Evolutionary conservation across 2,797 vertebrate species (phyloP), one percentile per base, ranked within the genome.

Genomic region (Sebastes hopkinsi): DNA sequence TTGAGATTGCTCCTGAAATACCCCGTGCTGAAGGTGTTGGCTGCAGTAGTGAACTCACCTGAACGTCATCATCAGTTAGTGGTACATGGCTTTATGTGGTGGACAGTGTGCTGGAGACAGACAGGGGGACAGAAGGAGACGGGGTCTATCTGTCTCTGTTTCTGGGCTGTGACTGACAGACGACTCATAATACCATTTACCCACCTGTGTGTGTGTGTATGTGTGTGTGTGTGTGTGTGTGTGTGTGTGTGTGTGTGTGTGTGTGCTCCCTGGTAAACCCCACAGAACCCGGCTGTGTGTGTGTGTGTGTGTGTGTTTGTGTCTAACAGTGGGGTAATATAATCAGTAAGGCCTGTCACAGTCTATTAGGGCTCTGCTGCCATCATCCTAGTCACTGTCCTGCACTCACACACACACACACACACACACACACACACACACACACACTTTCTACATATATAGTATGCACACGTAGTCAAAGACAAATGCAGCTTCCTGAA

Each of bases 341-440:
- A 77, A 83, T 88, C 86, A 78, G 73, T 18, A 67, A 38, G 60
- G 42, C 73, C 72, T 83, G 87, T 87, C 82, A 74, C 1, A 9
- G 59, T 65, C 72, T 70, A 61, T 87, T 68, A 88, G 70, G 68
- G 64, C 30, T 64, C 58, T 79, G 62, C 76, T 68, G 80, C 77
- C 42, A 59, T 78, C 64, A 59, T 68, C 12, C 56, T 38, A 32
- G 32, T 52, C 68, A 50, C 23, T 73, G 70, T 64, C 65, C 59
- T 30, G 55, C 30, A 64, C 29, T 1, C 18, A 34, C 25, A 76
- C 8, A 23, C 59, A 6, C 34, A 8, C 56, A 62, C 23, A 58
- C 27, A 77, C 7, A 30, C 68, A 13, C 54, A 14, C 56, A 36
- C 52, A 9, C 68, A 34, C 46, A 36, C 54, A 36, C 30, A 23